Evolutionary conservation across 2,113 vertebrate genomes (phyloP).

Genomic region (Brachypodius melanocephalos): DNA sequence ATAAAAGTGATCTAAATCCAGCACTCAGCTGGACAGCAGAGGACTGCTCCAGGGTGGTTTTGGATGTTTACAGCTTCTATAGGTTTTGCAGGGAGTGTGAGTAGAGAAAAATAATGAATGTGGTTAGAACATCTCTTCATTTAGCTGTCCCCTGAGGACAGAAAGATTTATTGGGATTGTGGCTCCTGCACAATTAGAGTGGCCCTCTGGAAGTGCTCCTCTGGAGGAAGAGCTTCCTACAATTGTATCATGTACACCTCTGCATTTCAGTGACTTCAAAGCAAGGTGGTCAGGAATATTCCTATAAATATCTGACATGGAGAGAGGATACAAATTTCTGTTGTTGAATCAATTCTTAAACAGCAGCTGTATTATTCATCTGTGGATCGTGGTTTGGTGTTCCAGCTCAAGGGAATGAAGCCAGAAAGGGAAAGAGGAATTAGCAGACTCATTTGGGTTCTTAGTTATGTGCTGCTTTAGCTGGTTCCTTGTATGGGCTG

Average conservation of each 20-base stretch:
- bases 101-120: constrained; percentile 14
- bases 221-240: constrained; percentile 29
- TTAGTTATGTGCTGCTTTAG: constrained; percentile 13
- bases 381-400: constrained; percentile 3
- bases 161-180: background rate
- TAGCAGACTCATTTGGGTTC: background rate
- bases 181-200: background rate
- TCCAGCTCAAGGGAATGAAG: background rate
- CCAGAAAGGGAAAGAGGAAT: background rate
- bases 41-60: background rate
- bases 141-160: constrained; percentile 1
- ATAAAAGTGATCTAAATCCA: background rate
- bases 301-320: background rate
- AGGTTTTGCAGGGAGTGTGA: background rate
- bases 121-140: constrained; percentile 29
- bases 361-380: constrained; percentile 21
- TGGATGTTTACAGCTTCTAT: background rate
- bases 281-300: background rate
- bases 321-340: background rate
- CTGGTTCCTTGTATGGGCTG: background rate
- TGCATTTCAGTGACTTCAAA: constrained; percentile 27
- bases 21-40: background rate
- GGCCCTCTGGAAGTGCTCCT: constrained; percentile 11
- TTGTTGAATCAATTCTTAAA: background rate
- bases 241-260: background rate